Evolutionary conservation across 2,797 vertebrate genomes (phyloP), one percentile per base, ranked within the genome.

Genomic region (Benthosema pterotum): DNA sequence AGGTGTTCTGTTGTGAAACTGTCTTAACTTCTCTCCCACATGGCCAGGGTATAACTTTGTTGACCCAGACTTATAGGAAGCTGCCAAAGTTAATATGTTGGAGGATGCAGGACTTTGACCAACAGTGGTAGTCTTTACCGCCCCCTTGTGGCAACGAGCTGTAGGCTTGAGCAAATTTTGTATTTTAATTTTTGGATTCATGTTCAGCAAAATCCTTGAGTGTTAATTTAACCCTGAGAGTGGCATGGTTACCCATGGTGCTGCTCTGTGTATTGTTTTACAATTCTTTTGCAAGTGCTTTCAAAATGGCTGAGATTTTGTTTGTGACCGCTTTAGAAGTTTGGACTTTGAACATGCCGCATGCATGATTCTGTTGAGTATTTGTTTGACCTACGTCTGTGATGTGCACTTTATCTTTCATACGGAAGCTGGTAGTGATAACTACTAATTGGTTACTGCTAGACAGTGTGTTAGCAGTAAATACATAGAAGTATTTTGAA

Each of bases 101-200:
- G 11, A 22, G 14, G 15, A 18, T 55, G 18, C 16, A 53, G 46
- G 42, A 22, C 32, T 18, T 42, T 7, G 8, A 22, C 2, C 46
- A 54, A 67, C 14, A 52, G 8, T n/a, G 49, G 55, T 54, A 58
- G 45, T 18, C 42, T 67, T 2, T 72, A 57, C 66, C 82, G 82
- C 7, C 71, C 72, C 68, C 85, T 79, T 49, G 68, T 83, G 83
- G 65, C 49, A 12, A 19, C 4, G 18, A 52, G 5, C 16, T 42
- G 32, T 8, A 38, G 32, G 8, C 32, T 38, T 38, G 32, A 38
- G 32, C 32, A 38, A 38, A 2, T 38, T 38, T 38, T 2, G 32
- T 38, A 38, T 38, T 17, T 49, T 25, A 2, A 3, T 12, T 50
- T 32, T 25, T 14, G 9, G 32, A 11, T 47, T 47, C 32, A 28